Evolutionary conservation across 1,140 invertebrate species (phyloP), one percentile per base, ranked within the genome.

Genomic region (Oreohelix idahoensis): DNA sequence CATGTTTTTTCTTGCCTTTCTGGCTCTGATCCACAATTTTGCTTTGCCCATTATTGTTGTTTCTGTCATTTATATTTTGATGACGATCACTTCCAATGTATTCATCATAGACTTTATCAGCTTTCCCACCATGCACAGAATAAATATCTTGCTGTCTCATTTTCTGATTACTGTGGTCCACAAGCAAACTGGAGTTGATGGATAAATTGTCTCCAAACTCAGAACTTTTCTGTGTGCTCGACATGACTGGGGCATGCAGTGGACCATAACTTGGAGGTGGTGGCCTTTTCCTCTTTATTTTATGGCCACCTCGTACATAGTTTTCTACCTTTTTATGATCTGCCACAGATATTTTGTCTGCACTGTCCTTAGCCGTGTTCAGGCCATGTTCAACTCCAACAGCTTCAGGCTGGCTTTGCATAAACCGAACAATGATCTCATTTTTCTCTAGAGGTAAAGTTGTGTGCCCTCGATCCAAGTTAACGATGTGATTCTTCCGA

Each of bases 161-260:
- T 10, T 20, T n/a, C 5, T 23, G 26, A 2, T 58, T 58, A 20
- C 23, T 58, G 53, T 15, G 5, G 42, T 58, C 53, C 26, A 58
- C 53, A 58, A 20, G 53, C 2, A 58, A 2, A 11, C 8, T 23
- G 2, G 53, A 58, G 23, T 58, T 58, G 17, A 20, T 20, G 4
- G 53, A 58, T 5, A 86, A 74, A 63, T 66, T 83, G n/a, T 84
- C 82, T 58, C 79, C 77, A 36, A 89, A 84, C 17, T 89, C 88
- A 0, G 84, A 45, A 63, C 88, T 89, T 76, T 89, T 89, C 36
- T 89, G 88, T n/a, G 88, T 89, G 66, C 86, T 87, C 4, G 88
- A 89, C 88, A 89, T 89, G 20, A 87, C 76, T 26, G 88, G 88
- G 0, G 85, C 79, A 32, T 78, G 70, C 63, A 89, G 79, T 10